Base-by-base conservation (phyloP, 1,140 invertebrate genomes). In the Euwallacea similis region DNA sequence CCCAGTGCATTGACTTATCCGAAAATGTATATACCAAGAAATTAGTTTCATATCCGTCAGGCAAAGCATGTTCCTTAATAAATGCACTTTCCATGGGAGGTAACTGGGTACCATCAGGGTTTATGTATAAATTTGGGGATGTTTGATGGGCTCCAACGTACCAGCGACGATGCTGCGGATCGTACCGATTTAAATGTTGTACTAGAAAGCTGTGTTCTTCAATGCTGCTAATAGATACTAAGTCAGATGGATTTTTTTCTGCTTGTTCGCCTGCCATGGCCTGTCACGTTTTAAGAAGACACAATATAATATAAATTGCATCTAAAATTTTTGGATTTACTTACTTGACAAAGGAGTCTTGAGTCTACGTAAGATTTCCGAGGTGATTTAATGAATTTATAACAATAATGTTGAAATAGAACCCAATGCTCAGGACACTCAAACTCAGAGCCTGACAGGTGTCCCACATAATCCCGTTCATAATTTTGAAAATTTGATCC, bases 151-250 rank as follows among this genome's bases (percentile, higher is more conserved):
- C 88, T 16, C 92, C 91, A 33, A 92, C 90, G 74, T 94, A 96
- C 92, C 94, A 97, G n/a, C 87, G 86, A 59, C 91, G 85, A 80
- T 93, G 92, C 71, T 94, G 91, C 21, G 93, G 93, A 84, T 97
- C 94, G 74, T 92, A 86, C 76, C 87, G 84, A 74, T 90, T 87
- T 7, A 98, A 82, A 76, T 93, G 88, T 71, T 91, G 86, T 1
- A 94, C 84, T 10, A 97, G 83, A 79, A 95, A 96, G 0, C 90
- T 87, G 85, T 97, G 94, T 79, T 98, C 94, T 66, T 96, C 94
- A 4, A 91, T 82, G 60, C 85, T 89, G 78, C 92, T 92, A 7
- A 97, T 86, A 71, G 90, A 89, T 0, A 93, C 83, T 44, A 98
- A 80, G 79, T 96, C 92, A 13, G 92, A 88, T 76, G 91, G 90